Conservation (phyloP, 1,140 invertebrate species). For the Cyclina sinensis region DNA sequence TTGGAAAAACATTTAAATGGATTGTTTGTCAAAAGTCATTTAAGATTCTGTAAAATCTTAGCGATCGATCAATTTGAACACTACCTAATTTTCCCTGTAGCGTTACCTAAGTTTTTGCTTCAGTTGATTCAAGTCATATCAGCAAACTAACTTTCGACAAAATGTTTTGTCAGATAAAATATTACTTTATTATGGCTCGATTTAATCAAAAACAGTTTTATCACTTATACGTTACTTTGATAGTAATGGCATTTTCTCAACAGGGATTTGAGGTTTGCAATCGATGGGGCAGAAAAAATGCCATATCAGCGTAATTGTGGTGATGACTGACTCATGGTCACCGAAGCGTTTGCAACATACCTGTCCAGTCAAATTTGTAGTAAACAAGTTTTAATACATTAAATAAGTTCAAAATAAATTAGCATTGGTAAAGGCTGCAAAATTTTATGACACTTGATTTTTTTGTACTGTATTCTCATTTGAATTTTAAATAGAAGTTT, state of each 20-base stretch:
- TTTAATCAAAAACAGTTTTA: constrained; percentile 16
- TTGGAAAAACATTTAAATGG: neutral
- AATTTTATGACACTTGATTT: no score
- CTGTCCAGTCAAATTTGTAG: neutral
- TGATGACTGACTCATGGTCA: neutral
- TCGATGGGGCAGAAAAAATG: neutral
- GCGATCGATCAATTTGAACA: neutral
- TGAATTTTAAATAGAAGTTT: neutral
- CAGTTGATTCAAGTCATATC: neutral
- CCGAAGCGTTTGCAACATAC: neutral
- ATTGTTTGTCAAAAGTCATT: neutral
- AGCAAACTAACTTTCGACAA: neutral
- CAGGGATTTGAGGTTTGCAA: neutral
- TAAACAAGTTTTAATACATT: constrained; percentile 18
- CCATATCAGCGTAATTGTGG: neutral
- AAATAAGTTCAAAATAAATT: neutral
- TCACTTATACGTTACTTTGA: neutral
- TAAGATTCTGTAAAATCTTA: neutral
- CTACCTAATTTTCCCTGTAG: neutral
- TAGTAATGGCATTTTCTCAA: neutral
- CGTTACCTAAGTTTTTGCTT: neutral
- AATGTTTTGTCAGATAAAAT: neutral
- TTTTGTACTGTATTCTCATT: neutral
- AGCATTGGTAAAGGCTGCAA: neutral
- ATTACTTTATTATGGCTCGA: neutral